Conservation (phyloP, 2,797 vertebrate species). For the Coregonus ussuriensis region DNA sequence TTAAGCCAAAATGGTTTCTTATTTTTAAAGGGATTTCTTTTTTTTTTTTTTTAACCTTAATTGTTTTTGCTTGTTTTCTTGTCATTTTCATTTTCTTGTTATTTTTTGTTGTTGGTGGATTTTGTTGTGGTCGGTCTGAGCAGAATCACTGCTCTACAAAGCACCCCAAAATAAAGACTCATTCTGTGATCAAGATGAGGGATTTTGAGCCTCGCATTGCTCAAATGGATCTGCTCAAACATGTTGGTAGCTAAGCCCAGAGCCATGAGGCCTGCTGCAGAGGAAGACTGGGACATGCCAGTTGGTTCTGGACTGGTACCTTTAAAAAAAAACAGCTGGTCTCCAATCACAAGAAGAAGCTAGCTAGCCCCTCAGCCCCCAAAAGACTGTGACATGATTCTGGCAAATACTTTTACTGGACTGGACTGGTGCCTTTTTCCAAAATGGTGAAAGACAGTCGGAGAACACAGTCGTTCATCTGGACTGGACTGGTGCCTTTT, state of each 20-base stretch:
- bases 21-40: slow-evolving; percentile 67
- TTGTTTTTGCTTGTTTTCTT: slow-evolving; percentile 38
- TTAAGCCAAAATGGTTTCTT: slow-evolving; percentile 72
- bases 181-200: background rate
- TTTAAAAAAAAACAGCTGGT: slow-evolving; percentile 73
- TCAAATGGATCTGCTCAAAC: background rate
- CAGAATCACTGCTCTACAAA: too few relatives aligned
- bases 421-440: background rate
- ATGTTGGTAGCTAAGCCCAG: background rate
- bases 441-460: background rate
- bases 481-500: background rate
- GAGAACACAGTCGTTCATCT: background rate
- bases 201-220: background rate
- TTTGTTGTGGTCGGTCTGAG: background rate
- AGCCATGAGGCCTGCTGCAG: background rate
- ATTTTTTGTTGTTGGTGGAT: slow-evolving; percentile 33
- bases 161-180: too few relatives aligned
- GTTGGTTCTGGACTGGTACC: background rate
- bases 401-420: background rate
- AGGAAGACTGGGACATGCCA: background rate
- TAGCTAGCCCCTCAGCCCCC: background rate
- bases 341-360: slow-evolving; percentile 87
- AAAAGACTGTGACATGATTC: slow-evolving; percentile 1
- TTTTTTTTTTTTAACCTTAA: slow-evolving; percentile 14
- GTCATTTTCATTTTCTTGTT: slow-evolving; percentile 46